These are phyloP conservation scores for Harpegnathos saltator DNA, from an alignment of 1,140 invertebrate species.

Conservation along the genomic window DNA sequence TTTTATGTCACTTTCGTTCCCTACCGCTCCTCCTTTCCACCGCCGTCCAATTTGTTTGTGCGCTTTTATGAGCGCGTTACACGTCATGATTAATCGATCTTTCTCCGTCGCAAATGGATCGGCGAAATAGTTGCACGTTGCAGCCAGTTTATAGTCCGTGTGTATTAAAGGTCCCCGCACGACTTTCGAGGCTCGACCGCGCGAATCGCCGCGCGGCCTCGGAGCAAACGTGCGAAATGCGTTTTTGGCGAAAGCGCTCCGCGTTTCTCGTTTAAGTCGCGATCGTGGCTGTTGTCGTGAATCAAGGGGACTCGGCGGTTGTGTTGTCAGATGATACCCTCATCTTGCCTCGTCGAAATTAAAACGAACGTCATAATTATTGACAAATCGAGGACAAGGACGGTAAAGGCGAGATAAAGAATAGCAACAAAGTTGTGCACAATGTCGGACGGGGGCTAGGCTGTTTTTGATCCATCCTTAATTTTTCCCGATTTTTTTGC, in stretches of 20 bases:
- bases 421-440: constrained; percentile 64
- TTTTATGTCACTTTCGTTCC: constrained; percentile 58
- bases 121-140: constrained; percentile 29
- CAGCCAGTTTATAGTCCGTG: background rate
- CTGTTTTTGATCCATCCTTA: constrained; percentile 68
- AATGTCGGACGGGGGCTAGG: constrained; percentile 59
- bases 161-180: too few species aligned
- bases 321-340: background rate
- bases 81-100: constrained; percentile 60
- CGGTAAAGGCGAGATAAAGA: constrained; percentile 44
- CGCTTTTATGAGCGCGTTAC: constrained; percentile 57
- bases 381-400: constrained; percentile 44
- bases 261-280: too few species aligned
- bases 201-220: too few species aligned
- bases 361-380: constrained; percentile 20
- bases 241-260: too few species aligned
- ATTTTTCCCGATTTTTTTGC: constrained; percentile 75
- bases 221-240: too few species aligned
- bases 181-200: background rate
- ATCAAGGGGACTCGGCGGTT: too few species aligned
- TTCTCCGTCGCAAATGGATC: constrained; percentile 43
- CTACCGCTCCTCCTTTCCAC: constrained; percentile 50
- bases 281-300: too few species aligned
- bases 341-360: background rate
- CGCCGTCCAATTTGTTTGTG: constrained; percentile 52